Base-by-base conservation (phyloP, 2,888 invertebrate species). In the Drosophila testacea region DNA sequence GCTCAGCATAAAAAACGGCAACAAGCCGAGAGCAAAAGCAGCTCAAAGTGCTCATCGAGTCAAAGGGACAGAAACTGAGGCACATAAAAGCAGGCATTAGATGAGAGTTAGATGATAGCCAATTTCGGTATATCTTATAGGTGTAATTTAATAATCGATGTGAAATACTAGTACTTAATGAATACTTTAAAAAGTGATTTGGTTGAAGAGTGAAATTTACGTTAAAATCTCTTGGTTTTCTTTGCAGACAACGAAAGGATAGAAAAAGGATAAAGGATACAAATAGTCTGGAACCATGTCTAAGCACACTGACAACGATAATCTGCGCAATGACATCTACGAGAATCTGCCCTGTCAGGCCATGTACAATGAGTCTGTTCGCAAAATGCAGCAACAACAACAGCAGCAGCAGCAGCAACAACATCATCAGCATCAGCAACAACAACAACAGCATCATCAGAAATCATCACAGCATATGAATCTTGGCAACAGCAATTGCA, bases 271-370 rank as follows among this genome's bases (percentile, higher is more conserved):
- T 66, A 84, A 71, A n/a, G n/a, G 34, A 50, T 28, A 52, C 16
- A 59, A 41, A 59, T 36, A 59, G 44, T 11, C 41, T 41, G 51
- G 47, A 82, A 83, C 81, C 75, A 92, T 92, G 92, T 92, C 92
- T 76, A 92, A 92, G 82, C 90, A 92, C 87, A 84, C 92, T 72
- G 92, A 92, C 83, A 92, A 92, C 79, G 92, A 92, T 84, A 91
- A 92, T 84, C 87, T 92, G 75, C 92, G 92, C 75, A 92, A 93
- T 88, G 92, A 92, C 83, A 92, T 92, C 77, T 92, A 92, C 73
- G 92, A 92, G 82, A 92, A 92, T 82, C 79, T 92, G 73, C 92
- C 92, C 7, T 92, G 92, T 68, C 92, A 92, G 86, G 92, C 92
- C 67, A 93, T 92, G 92, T 92, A 90, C 76, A 92, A 92, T 80